Base-by-base conservation (phyloP, 2,113 vertebrate genomes). In the Macrotus californicus region DNA sequence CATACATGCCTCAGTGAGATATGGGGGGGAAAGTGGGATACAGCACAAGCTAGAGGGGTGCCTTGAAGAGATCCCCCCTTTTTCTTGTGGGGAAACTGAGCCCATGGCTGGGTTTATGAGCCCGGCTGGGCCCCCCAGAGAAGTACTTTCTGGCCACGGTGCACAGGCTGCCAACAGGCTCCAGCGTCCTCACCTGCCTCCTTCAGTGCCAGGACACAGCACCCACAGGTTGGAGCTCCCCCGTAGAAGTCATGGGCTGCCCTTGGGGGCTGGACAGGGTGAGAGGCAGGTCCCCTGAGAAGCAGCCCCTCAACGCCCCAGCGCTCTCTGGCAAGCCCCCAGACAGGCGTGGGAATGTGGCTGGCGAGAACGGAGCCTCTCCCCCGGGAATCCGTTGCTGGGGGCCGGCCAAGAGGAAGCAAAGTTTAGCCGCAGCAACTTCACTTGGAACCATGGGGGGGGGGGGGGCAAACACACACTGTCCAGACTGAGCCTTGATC, bases 341-440 rank as follows among this genome's bases (percentile, higher is more conserved):
- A 70, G 92, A 59, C 93, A 21, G 70, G 82, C 89, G 95, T 97
- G 97, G 97, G 97, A 97, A 97, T 66, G 91, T 41, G 93, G 50
- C 94, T 77, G 41, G 77, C 39, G 36, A 94, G 93, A 91, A 7
- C 1, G 16, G 81, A 36, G 81, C 77, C 48, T 48, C 16, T 97
- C 69, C 88, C 92, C 0, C 2, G 24, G 89, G 69, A 98, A 83
- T 56, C 84, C 16, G 66, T 24, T 5, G n/a, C 95, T 97, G 97
- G 92, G 54, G 1, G 18, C 77, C 6, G 0, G 87, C 95, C 97
- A 97, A 85, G 54, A 80, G 93, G 93, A 96, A 97, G 81, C 52
- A 8, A 31, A 95, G 72, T 50, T 92, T 94, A 94, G 72, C 87
- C 39, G 91, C 97, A 24, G 59, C 73, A 41, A 16, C 88, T 36